Evolutionary conservation across 1,140 invertebrate species (phyloP), one percentile per base, ranked within the genome.

Genomic region (Rhopalosiphum maidis): DNA sequence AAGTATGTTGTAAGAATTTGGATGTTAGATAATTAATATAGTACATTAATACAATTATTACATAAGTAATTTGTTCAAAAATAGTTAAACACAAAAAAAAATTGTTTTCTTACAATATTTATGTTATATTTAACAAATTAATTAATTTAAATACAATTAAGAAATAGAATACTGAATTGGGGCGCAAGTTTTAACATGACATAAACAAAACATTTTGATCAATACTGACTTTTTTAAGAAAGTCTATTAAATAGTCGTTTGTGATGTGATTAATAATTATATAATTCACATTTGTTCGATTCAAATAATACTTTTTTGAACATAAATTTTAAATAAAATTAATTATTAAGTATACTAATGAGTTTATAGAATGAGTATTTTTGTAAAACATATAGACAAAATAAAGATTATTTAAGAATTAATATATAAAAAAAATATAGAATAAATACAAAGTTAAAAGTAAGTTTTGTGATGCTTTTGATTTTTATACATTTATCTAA

Each of bases 401-500:
- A 9, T 37, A 82, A 82, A 35, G 18, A 23, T 41, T 37, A 41
- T 83, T 22, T 37, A 43, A 85, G 37, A 85, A 85, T 43, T 43
- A 9, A 85, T 11, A 37, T 2, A 89, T 7, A 60, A 43, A 9
- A 68, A 90, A 51, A 51, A 51, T 30, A 60, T 21, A n/a, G 11
- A 89, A 43, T 51, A 88, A 51, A 90, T 30, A 43, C 21, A 41
- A 90, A 43, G 6, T 68, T n/a, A 51, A 83, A 25, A 51, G 1
- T 37, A 83, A 21, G 35, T 91, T 77, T n/a, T 83, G 30, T 82
- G 21, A 82, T 35, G 23, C 37, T 92, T 92, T 92, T 83, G 46
- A 83, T 92, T 91, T 91, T 68, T 77, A 68, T 46, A 55, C 35
- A 68, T 83, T 46, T n/a, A 77, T 77, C 22, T 83, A 48, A 23